Evolutionary conservation across 1,140 invertebrate genomes (phyloP).

Genomic region (Rhopalosiphum padi): DNA sequence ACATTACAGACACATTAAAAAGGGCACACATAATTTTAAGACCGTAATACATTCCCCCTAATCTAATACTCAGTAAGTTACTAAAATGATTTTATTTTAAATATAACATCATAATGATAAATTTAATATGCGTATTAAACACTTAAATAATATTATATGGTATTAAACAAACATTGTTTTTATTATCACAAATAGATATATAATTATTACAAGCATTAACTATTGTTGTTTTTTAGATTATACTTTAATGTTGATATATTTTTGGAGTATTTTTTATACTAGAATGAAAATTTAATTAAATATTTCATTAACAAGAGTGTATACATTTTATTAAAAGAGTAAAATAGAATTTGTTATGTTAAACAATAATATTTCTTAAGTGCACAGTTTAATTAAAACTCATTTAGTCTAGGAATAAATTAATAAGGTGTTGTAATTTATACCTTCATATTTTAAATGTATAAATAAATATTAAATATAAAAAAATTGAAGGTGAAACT

Average conservation of each 20-base stretch:
- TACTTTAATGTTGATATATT: background rate
- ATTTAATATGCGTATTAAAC: background rate
- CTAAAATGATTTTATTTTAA: background rate
- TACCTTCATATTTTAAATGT: background rate
- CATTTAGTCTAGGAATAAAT: background rate
- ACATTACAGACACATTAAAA: background rate
- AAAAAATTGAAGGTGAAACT: background rate
- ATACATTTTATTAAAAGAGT: background rate
- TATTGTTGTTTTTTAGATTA: background rate
- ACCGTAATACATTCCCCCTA: background rate
- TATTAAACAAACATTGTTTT: background rate
- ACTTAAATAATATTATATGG: background rate
- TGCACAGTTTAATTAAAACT: background rate
- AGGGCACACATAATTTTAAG: background rate
- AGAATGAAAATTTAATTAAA: background rate
- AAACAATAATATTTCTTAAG: background rate
- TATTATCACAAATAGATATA: background rate
- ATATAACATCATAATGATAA: background rate
- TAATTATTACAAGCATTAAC: background rate
- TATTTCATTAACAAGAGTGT: background rate
- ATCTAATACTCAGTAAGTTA: background rate
- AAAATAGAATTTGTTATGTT: background rate
- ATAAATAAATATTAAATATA: background rate
- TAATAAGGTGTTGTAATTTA: background rate
- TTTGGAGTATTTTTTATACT: background rate